Base-by-base conservation (phyloP, 2,113 vertebrate species). In the Morone chrysops region DNA sequence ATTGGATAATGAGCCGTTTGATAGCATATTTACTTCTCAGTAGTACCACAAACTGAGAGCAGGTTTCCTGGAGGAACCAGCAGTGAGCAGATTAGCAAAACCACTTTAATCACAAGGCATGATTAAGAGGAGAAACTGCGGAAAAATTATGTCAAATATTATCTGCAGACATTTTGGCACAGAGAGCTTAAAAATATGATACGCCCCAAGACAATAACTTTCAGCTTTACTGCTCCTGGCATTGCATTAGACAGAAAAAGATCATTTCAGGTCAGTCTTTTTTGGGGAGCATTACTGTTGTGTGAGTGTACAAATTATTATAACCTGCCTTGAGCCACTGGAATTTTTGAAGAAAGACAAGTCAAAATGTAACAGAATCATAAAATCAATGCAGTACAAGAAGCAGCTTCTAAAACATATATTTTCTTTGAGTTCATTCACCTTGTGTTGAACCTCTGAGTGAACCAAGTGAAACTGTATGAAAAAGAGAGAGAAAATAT, bases 11-110 rank as follows among this genome's bases (percentile, higher is more conserved):
- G 31, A 78, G 48, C 13, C 45, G 14, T 65, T 45, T 36, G 68
- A 72, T 59, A n/a, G 67, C 59, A 65, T 71, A 59, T 65, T 84
- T 74, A n/a, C 40, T 62, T 70, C 70, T 50, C 70, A 56, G 76
- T 36, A 63, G 70, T 45, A 38, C 22, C 50, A 3, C 67, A 71
- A 68, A 59, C 59, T 20, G 65, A 12, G 22, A 53, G 12, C 54
- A 57, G 53, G 50, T 65, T 51, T 72, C 53, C 47, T 47, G 14
- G 47, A 54, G 75, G 9, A 68, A 50, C 31, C 53, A 41, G 62
- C 70, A 10, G 70, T 36, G 70, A 74, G 75, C 54, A 51, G 22
- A 79, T 75, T 68, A 68, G 14, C 56, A 8, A 48, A n/a, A 48
- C 6, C 4, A 17, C 22, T 75, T 63, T 66, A 63, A 80, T 68